Evolutionary conservation across 2,113 vertebrate genomes (phyloP).

Genomic region (Fulmarus glacialis): DNA sequence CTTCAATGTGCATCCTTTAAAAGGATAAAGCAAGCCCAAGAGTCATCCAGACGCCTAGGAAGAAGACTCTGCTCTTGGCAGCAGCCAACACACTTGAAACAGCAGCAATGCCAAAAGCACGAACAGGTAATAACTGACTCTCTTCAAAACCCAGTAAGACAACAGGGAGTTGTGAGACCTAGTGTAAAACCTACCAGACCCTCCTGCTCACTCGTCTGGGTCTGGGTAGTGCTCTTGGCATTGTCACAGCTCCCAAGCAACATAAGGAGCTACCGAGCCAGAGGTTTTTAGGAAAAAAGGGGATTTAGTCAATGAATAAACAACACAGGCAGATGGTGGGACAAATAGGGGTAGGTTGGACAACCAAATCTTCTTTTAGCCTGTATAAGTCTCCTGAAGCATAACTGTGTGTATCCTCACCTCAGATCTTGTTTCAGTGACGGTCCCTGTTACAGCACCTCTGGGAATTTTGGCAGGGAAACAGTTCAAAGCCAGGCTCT

Average conservation of each 20-base stretch:
- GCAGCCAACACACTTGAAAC: neutral
- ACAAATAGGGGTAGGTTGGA: neutral
- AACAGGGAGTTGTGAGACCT: neutral
- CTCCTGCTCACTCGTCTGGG: neutral
- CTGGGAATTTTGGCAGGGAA: neutral
- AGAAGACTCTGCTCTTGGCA: neutral
- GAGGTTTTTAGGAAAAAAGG: neutral
- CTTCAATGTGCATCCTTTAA: neutral
- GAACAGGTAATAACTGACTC: neutral
- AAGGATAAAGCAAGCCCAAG: neutral
- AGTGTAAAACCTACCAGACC: neutral
- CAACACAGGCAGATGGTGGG: neutral
- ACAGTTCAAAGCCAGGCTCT: neutral
- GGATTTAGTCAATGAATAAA: neutral
- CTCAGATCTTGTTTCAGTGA: neutral
- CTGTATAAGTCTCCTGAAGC: neutral
- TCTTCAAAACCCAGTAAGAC: neutral
- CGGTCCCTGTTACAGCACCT: neutral
- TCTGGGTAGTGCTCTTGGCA: neutral
- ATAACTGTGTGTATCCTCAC: neutral
- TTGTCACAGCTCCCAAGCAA: neutral
- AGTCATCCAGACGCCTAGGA: neutral
- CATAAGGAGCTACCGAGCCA: accelerated
- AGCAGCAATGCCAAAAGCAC: neutral
- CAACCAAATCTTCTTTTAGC: neutral